These are phyloP conservation scores for Diogma glabrata DNA, from an alignment of 2,888 invertebrate species.

Conservation along the genomic window DNA sequence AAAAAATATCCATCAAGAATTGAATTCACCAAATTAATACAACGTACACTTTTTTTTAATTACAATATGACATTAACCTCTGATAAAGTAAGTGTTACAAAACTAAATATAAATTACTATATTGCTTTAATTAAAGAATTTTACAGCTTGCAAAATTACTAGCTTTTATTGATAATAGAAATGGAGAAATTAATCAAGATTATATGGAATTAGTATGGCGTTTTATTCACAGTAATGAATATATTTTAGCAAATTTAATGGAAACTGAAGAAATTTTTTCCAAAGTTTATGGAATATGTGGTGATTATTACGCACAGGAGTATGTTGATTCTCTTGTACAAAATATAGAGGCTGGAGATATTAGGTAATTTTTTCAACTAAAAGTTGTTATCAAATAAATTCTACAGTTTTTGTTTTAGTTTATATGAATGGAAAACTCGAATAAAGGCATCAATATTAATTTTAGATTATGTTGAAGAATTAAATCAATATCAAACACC, in stretches of 20 bases:
- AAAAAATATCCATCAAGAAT: neutral
- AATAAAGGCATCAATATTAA: slow-evolving; percentile 8
- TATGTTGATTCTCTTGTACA: slow-evolving; percentile 4
- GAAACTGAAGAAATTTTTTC: neutral
- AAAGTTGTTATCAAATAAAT: neutral
- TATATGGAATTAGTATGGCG: slow-evolving; percentile 6
- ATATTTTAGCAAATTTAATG: slow-evolving; percentile 9
- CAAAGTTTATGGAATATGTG: slow-evolving; percentile 8
- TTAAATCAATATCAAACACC: slow-evolving; percentile 5
- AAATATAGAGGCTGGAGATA: neutral
- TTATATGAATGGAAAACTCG: slow-evolving; percentile 1
- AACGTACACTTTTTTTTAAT: neutral
- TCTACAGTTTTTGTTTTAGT: neutral
- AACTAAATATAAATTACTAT: neutral
- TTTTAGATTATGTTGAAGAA: slow-evolving; percentile 7
- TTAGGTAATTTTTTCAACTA: slow-evolving; percentile 1
- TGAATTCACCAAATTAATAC: neutral
- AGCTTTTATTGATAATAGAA: slow-evolving; percentile 5
- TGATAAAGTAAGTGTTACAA: neutral
- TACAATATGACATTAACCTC: slow-evolving; percentile 2
- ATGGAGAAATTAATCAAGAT: neutral
- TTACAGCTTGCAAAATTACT: slow-evolving; percentile 1
- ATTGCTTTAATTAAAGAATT: neutral
- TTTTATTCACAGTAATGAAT: slow-evolving; percentile 6
- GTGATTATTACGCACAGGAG: neutral